Conservation (phyloP, 2,888 invertebrate species). For the Amphipyra berbera region DNA sequence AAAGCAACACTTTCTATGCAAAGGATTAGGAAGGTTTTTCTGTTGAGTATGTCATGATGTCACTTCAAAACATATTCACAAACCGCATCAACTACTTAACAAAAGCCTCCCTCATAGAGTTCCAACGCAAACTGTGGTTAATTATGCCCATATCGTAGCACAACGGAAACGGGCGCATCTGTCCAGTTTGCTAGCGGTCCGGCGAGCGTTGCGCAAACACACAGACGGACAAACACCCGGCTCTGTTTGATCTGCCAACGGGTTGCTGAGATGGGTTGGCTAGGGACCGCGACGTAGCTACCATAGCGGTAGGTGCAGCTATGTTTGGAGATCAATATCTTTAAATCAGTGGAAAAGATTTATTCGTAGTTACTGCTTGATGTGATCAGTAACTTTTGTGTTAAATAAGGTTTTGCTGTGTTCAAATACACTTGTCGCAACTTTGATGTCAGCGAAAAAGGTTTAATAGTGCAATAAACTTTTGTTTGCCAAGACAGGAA, state of each 20-base stretch:
- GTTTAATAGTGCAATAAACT: no score
- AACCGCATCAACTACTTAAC: background rate
- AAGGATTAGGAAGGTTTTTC: no score
- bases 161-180: conserved; percentile 54
- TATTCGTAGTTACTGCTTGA: background rate
- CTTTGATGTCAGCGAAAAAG: no score
- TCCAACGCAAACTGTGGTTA: conserved; percentile 32
- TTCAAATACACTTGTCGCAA: no score
- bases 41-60: no score
- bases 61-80: no score
- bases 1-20: no score
- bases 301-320: conserved; percentile 23
- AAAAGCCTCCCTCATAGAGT: conserved; percentile 7
- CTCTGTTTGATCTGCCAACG: conserved; percentile 76
- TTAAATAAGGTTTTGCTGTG: no score
- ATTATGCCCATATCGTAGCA: conserved; percentile 33
- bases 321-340: conserved; percentile 49
- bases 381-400: background rate
- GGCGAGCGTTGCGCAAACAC: conserved; percentile 74
- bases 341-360: conserved; percentile 18
- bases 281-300: conserved; percentile 29
- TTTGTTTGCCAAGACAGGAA: no score
- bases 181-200: conserved; percentile 50
- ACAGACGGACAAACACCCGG: conserved; percentile 73
- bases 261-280: conserved; percentile 61